Base-by-base conservation (phyloP, 2,888 invertebrate species). In the Hypercompe scribonia region DNA sequence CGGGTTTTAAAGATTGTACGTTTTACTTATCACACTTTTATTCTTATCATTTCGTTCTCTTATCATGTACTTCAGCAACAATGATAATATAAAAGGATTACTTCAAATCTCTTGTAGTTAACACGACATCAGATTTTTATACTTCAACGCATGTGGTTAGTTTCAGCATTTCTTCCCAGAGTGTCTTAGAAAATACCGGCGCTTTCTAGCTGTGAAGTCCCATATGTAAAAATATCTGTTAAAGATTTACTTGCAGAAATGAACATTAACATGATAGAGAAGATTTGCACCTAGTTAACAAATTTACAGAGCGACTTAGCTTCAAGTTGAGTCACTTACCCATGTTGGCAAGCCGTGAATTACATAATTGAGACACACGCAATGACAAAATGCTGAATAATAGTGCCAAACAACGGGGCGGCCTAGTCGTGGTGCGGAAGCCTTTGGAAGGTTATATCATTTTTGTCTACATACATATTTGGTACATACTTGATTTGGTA, bases 371-470 rank as follows among this genome's bases (percentile, higher is more conserved):
- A 72, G 50, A 73, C 34, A 74, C 76, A 78, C 77, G 80, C 76
- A 73, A 84, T 72, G 74, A 78, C 78, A 84, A 82, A 74, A 81
- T 75, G 77, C 72, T 80, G 82, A 78, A 78, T 78, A 84, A 73
- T 33, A 65, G 66, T 79, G 73, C 31, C 68, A 75, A 76, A 39
- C 39, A 61, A 13, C 61, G 18, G 61, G 61, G 61, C 63, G 65
- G 74, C 42, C 66, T 67, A 71, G 76, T 46, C 68, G 71, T 68
- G 61, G 72, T 70, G 72, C 82, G 82, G 83, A 78, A 84, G 73
- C 71, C 28, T 70, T 72, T 70, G 73, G 82, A 80, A 83, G 84
- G 68, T 76, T 75, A 42, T 75, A 68, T 65, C 39, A 31, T 71
- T 61, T n/a, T 72, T 75, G 70, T 68, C 50, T 64, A 46, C 64